phyloP scores from a whole-genome alignment of 1,140 invertebrate genomes.

The Stegodyphus mimosarum region DNA sequence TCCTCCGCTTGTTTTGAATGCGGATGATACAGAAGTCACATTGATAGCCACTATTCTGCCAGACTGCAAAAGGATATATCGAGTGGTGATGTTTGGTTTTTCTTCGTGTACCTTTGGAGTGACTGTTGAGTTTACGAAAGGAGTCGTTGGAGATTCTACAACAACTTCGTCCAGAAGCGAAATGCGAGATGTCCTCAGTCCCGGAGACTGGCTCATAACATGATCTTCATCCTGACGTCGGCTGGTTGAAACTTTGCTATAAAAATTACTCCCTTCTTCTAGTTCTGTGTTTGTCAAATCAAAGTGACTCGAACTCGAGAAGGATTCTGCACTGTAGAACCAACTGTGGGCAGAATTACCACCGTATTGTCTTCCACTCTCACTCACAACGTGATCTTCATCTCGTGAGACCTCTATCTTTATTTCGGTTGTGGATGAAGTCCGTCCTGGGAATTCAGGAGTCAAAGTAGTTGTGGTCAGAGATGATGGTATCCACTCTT shows the following conservation, averaged over 20 bases:
- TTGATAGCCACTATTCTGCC: slow-evolving; percentile 44
- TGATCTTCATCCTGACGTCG: slow-evolving; percentile 34
- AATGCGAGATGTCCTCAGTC: not conserved
- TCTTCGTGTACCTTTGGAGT: not conserved
- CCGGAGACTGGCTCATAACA: slow-evolving; percentile 17
- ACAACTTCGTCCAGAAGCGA: slow-evolving; percentile 3
- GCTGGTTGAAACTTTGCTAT: not conserved
- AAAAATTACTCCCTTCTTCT: not conserved
- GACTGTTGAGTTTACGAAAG: not conserved
- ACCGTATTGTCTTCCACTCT: slow-evolving; percentile 18
- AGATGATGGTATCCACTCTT: slow-evolving; percentile 11
- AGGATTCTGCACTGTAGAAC: slow-evolving; percentile 31
- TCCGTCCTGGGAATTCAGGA: not conserved
- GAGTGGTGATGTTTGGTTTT: slow-evolving; percentile 37
- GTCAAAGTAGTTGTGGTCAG: not conserved
- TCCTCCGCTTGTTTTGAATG: not conserved
- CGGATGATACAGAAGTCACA: slow-evolving; percentile 21
- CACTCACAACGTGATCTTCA: slow-evolving; percentile 40
- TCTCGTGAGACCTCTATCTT: slow-evolving; percentile 32
- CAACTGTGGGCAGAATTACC: slow-evolving; percentile 17
- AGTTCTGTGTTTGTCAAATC: not conserved
- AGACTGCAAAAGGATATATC: slow-evolving; percentile 49
- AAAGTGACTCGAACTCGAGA: slow-evolving; percentile 7
- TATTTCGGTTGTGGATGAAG: not conserved
- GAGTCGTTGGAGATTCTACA: slow-evolving; percentile 23